phyloP scores from a whole-genome alignment of 1,140 invertebrate genomes.

The Chymomyza costata region DNA sequence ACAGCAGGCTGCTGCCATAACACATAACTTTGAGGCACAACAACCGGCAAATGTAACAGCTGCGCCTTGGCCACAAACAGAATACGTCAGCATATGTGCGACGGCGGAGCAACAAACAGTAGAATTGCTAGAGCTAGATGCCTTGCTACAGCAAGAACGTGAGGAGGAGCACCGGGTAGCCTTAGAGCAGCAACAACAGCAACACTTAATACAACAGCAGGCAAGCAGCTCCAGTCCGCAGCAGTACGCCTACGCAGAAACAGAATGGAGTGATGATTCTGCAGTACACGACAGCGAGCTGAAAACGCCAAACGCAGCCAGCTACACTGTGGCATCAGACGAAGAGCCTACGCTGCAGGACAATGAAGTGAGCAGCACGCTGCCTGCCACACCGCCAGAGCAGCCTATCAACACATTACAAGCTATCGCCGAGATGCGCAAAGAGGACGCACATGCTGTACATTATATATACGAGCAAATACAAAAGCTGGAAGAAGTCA shows the following conservation, averaged over 20 bases:
- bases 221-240: slow-evolving; percentile 23
- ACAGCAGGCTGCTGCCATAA: slow-evolving; percentile 23
- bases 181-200: slow-evolving; percentile 39
- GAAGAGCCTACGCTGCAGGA: slow-evolving; percentile 36
- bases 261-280: background rate
- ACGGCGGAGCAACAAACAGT: slow-evolving; percentile 20
- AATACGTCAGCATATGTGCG: slow-evolving; percentile 6
- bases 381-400: slow-evolving; percentile 37
- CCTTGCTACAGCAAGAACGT: slow-evolving; percentile 62
- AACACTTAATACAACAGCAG: slow-evolving; percentile 9
- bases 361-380: slow-evolving; percentile 52
- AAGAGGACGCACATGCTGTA: slow-evolving; percentile 32
- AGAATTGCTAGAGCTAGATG: slow-evolving; percentile 56
- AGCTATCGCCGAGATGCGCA: slow-evolving; percentile 31
- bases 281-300: background rate
- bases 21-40: background rate
- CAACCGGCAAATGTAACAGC: slow-evolving; percentile 13
- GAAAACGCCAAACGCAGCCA: no score
- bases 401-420: slow-evolving; percentile 1
- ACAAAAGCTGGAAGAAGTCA: slow-evolving; percentile 30
- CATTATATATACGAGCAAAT: slow-evolving; percentile 38
- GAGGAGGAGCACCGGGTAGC: slow-evolving; percentile 68
- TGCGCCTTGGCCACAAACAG: slow-evolving; percentile 1
- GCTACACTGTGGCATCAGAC: no score
- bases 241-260: background rate